Conservation (phyloP, 2,888 invertebrate species). For the Rutpela maculata region DNA sequence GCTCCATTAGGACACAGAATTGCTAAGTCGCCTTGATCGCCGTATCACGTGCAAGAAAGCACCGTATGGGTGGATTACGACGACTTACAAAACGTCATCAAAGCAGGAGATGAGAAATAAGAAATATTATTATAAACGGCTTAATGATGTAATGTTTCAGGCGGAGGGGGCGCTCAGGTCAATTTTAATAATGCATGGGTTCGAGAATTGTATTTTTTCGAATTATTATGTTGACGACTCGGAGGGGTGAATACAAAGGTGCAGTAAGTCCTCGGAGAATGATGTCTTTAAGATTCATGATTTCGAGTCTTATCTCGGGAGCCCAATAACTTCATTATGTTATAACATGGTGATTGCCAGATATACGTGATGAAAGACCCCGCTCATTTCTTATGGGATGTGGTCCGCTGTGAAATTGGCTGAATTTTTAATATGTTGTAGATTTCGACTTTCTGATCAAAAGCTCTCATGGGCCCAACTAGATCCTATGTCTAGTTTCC, state of each 20-base stretch:
- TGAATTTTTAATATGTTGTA: no score
- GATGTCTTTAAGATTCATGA: background rate
- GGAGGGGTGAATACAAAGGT: background rate
- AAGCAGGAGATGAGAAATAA: constrained; percentile 37
- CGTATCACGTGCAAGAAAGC: constrained; percentile 53
- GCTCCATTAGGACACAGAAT: constrained; percentile 46
- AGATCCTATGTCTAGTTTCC: no score
- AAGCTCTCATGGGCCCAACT: no score
- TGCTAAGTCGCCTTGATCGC: constrained; percentile 47
- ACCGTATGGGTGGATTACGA: constrained; percentile 45
- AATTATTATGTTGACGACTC: constrained; percentile 21
- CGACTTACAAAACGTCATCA: constrained; percentile 46
- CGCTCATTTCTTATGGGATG: no score
- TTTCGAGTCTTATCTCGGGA: background rate
- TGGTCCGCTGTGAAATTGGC: no score
- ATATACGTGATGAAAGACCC: background rate
- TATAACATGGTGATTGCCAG: background rate
- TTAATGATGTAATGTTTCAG: constrained; percentile 34
- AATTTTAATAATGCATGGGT: constrained; percentile 5
- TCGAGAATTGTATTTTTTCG: constrained; percentile 33
- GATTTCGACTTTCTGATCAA: no score
- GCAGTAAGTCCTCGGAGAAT: background rate
- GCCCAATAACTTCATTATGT: background rate
- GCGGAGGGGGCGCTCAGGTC: background rate
- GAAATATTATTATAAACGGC: constrained; percentile 44